Base-by-base conservation (phyloP, 1,140 invertebrate genomes). In the Aphidius gifuensis region DNA sequence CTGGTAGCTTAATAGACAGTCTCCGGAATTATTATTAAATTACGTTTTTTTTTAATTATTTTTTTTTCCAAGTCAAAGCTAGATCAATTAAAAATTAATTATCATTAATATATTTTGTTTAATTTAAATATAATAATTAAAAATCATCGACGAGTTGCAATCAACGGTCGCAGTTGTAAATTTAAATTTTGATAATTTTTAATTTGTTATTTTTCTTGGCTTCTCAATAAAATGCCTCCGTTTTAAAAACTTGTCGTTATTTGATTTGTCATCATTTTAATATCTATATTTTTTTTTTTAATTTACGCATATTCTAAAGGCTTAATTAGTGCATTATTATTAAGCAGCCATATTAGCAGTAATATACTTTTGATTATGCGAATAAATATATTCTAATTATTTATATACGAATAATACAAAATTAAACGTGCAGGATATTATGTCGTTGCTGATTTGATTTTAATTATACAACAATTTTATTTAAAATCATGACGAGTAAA, bases 161-260 rank as follows among this genome's bases (percentile, higher is more conserved):
- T 55, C 53, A 55, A 55, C 53, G 53, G 53, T 55, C 53, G 53
- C 53, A 55, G 53, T 11, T 42, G 2, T 6, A 38, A 39, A 39
- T 39, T 39, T 39, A 53, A 9, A 8, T 53, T n/a, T 43, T 9
- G 16, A 16, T 16, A 16, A 16, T 49, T 9, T 9, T 42, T 61
- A 32, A 40, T 11, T 55, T 42, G 3, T 56, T 11, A 56, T 5
- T 56, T 16, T 66, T 68, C 76, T 66, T 69, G 72, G 74, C 73
- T 80, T 80, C 78, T 80, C 79, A 80, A 80, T 80, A 80, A 80
- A 80, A 80, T 80, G 78, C 79, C 78, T 78, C 77, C 78, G 79
- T 77, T 74, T 67, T 16, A 1, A 16, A 16, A 16, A 67, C 58
- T 32, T 64, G 46, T 64, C 62, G 46, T 66, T 69, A 61, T 63